Base-by-base conservation (phyloP, 2,797 vertebrate species). In the Iguana delicatissima region DNA sequence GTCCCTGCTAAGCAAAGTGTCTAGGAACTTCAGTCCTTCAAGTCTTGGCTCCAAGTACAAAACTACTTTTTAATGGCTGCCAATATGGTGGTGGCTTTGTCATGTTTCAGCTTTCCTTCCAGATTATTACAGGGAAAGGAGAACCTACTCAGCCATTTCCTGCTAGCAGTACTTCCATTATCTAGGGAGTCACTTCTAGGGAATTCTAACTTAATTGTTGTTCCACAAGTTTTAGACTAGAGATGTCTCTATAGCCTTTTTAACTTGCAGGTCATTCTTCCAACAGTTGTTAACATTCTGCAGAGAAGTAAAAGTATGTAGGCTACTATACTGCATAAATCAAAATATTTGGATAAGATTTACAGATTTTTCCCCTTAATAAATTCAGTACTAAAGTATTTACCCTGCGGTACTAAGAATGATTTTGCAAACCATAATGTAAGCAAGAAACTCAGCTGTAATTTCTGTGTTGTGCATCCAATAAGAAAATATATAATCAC, bases 361-460 rank as follows among this genome's bases (percentile, higher is more conserved):
- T 92, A 87, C 32, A 85, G 38, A 91, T 91, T 72, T 73, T 90
- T 26, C 32, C 81, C 88, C 89, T 92, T 85, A 88, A 85, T 92
- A 29, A 92, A 86, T 10, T 83, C 10, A 57, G 88, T 92, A 82
- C 62, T 83, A n/a, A 94, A 95, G 85, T 95, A 89, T 88, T 93
- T 94, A 89, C 76, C n/a, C 46, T 86, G 8, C 26, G 38, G 22
- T 90, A 80, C 82, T 72, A 86, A 52, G 83, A 93, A 89, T 88
- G 86, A 89, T 91, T 92, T 91, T 87, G 52, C 82, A 93, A 95
- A 93, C 77, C 55, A 1, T 67, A 93, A 91, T 24, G 35, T 86
- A 93, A 93, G 42, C 50, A 72, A 91, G 81, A 50, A 92, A 89
- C 10, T 85, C 80, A 72, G 29, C 0, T 4, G 46, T 80, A 42